Base-by-base conservation (phyloP, 2,113 vertebrate species). In the Semicossyphus pulcher region DNA sequence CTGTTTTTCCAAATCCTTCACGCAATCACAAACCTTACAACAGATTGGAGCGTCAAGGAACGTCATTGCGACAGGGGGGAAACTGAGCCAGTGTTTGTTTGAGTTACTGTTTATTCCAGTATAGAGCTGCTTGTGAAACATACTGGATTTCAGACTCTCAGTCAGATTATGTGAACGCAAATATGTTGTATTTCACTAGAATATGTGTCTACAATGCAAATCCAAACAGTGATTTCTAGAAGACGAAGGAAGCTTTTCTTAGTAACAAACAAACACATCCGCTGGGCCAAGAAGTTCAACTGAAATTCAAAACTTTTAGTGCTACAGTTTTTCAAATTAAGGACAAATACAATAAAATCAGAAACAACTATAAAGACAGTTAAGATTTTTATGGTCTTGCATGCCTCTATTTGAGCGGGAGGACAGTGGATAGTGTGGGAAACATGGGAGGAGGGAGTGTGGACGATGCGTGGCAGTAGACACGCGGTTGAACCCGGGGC, bases 81-180 rank as follows among this genome's bases (percentile, higher is more conserved):
- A 61, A 52, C 41, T 20, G 48, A 79, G 68, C 64, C 16, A 20
- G 28, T 26, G 21, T 76, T 84, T 88, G 47, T 72, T 62, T 44
- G 7, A 48, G 78, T 76, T 52, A 56, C 65, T 83, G 48, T 80
- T 54, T 42, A 65, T 72, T 87, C 58, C 65, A 51, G 58, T 65
- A 37, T 29, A 21, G 61, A 62, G 45, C n/a, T 78, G 83, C 86
- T 87, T 83, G 67, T 52, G 47, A 74, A 88, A 74, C 80, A 72
- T 70, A 81, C 69, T 72, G 39, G 51, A 74, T 25, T 58, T 78
- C 65, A 71, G 59, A 47, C 72, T 73, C 26, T n/a, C 60, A 75
- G 26, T 47, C 47, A 28, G 60, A 78, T 79, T 76, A 71, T 56
- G 45, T 84, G 23, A 66, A 72, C 51, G 34, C 44, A 68, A 71